phyloP scores from a whole-genome alignment of 1,140 invertebrate species.

The Drosophila chauvacae region DNA sequence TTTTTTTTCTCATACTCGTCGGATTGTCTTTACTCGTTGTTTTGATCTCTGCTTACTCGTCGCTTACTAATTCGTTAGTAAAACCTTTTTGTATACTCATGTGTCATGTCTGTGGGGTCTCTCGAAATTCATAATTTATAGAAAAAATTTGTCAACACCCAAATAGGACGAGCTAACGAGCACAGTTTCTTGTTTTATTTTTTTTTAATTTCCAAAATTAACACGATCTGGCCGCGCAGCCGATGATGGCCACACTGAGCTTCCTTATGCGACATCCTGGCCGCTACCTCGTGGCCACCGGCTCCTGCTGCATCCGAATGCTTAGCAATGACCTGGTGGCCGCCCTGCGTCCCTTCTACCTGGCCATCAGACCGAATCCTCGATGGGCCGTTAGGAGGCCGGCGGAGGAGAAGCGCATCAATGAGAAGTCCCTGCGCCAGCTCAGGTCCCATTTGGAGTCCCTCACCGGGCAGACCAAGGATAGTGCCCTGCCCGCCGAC shows the following conservation, averaged over 20 bases:
- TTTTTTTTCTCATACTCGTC: too few species aligned
- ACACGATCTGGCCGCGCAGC: neutral
- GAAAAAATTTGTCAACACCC: slow-evolving; percentile 11
- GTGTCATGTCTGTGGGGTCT: neutral
- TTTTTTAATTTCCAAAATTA: slow-evolving; percentile 13
- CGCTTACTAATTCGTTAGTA: neutral
- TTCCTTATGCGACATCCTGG: slow-evolving; percentile 4
- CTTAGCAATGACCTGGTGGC: slow-evolving; percentile 89
- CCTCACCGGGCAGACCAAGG: slow-evolving; percentile 78
- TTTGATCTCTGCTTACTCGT: neutral
- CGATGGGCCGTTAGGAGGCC: slow-evolving; percentile 93
- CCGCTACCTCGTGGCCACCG: slow-evolving; percentile 1
- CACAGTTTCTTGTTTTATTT: neutral
- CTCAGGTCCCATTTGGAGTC: slow-evolving; percentile 92
- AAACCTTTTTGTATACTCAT: neutral
- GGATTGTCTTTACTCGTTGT: neutral
- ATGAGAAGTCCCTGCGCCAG: slow-evolving; percentile 95
- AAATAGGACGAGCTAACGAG: neutral
- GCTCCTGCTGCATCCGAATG: slow-evolving; percentile 2
- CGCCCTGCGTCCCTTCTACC: slow-evolving; percentile 95
- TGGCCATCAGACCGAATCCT: slow-evolving; percentile 96
- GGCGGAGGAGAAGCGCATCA: slow-evolving; percentile 91
- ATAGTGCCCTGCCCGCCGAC: slow-evolving; percentile 85
- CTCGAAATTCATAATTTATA: slow-evolving; percentile 1
- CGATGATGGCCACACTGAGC: slow-evolving; percentile 15